These are phyloP conservation scores for Coccyzus lansbergi DNA, from an alignment of 2,797 vertebrate genomes.

Conservation along the genomic window DNA sequence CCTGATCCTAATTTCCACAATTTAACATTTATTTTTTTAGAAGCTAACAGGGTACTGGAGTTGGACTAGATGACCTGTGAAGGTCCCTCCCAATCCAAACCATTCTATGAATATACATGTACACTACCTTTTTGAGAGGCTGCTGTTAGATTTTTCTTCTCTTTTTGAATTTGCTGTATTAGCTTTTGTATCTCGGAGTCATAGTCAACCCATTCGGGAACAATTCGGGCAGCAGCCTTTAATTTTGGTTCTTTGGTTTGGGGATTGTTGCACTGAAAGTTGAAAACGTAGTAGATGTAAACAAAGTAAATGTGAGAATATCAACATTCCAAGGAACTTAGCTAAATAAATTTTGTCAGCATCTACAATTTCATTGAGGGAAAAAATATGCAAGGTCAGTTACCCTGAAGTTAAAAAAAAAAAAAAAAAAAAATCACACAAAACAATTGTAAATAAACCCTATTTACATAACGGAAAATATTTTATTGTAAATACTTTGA, in stretches of 20 bases:
- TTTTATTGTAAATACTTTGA: background rate
- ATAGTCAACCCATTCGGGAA: constrained; percentile 92
- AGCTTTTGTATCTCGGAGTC: constrained; percentile 88
- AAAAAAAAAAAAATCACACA: no score
- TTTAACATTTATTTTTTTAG: background rate
- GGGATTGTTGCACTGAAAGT: constrained; percentile 97
- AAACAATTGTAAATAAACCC: background rate
- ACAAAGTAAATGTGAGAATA: background rate
- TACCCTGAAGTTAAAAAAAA: background rate
- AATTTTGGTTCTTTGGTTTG: constrained; percentile 98
- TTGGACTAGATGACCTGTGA: no score
- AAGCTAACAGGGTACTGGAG: background rate
- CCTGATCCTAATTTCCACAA: background rate
- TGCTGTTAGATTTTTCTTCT: constrained; percentile 53
- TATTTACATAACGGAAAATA: background rate
- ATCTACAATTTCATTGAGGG: background rate
- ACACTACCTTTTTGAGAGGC: constrained; percentile 42
- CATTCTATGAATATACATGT: background rate
- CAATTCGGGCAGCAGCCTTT: constrained; percentile 89
- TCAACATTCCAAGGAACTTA: background rate
- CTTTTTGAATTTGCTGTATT: constrained; percentile 76
- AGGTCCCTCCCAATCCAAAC: no score
- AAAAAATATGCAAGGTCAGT: background rate
- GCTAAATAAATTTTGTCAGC: background rate
- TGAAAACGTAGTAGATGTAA: background rate